Base-by-base conservation (phyloP, 2,888 invertebrate species). In the Drosophila suboccidentalis region DNA sequence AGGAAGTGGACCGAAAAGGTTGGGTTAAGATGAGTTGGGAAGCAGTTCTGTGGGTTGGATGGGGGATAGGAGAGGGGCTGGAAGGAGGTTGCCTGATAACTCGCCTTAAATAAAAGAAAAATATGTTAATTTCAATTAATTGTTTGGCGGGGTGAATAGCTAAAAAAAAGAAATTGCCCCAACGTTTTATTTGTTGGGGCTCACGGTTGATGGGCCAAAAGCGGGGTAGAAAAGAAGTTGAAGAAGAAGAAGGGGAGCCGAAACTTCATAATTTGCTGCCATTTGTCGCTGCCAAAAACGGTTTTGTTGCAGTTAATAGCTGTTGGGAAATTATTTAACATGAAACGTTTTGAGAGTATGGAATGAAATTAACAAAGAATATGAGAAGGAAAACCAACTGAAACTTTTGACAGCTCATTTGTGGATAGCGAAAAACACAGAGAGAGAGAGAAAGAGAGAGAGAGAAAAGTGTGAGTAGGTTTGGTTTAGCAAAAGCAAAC, bases 41-140 rank as follows among this genome's bases (percentile, higher is more conserved):
- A 17, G 53, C 41, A 41, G 46, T 41, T 26, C 44, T 47, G 10
- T 19, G 63, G 57, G 39, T 47, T 68, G 32, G 39, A 34, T 51
- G 53, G 41, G n/a, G 46, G 5, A 44, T 6, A 5, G 19, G 39
- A n/a, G 46, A 5, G 51, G 6, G 1, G 19, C 26, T 15, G 34
- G 17, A 13, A 6, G 44, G 53, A 26, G 29, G 51, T 60, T 53
- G 73, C 60, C 63, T 57, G 73, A 58, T 70, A 78, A 70, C 69
- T 84, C 77, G 82, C 71, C 78, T 84, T 82, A 54, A 87, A 87
- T 81, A 81, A 81, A 87, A 78, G 72, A 71, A 70, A 88, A 85
- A 85, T 80, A 85, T 85, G 84, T 89, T 89, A 86, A 88, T 85
- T 85, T 89, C 87, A 89, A 85, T 85, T 85, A 85, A 85, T 87